phyloP scores from a whole-genome alignment of 2,888 invertebrate genomes.

The Melieria crassipennis region DNA sequence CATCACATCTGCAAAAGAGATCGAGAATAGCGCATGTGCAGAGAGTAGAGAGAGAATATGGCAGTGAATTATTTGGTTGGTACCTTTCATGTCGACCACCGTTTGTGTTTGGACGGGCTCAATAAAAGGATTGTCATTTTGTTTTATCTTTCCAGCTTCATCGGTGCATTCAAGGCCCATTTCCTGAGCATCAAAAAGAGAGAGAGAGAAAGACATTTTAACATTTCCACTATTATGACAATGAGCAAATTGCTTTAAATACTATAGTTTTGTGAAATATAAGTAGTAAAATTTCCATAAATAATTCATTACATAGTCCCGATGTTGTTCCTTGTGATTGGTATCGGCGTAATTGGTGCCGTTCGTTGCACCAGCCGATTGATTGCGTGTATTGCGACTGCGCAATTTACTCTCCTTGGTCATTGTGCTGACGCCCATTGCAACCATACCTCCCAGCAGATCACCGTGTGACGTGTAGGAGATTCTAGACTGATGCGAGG shows the following conservation, averaged over 20 bases:
- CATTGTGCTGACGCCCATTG: constrained; percentile 64
- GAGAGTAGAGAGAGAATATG: constrained; percentile 3
- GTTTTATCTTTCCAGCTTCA: constrained; percentile 84
- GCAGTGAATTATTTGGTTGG: too few species aligned
- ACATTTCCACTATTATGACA: not conserved
- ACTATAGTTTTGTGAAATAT: not conserved
- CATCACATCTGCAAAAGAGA: constrained; percentile 82
- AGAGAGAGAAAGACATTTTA: not conserved
- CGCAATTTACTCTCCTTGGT: constrained; percentile 89
- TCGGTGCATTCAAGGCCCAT: constrained; percentile 82
- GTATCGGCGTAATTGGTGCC: constrained; percentile 71
- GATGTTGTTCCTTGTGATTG: constrained; percentile 72
- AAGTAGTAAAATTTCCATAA: not conserved
- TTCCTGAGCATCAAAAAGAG: constrained; percentile 69
- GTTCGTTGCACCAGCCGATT: constrained; percentile 72
- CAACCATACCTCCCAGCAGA: constrained; percentile 79
- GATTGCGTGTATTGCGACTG: constrained; percentile 78
- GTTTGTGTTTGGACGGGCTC: constrained; percentile 87
- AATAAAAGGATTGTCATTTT: constrained; percentile 90
- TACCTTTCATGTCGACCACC: constrained; percentile 94
- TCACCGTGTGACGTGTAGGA: constrained; percentile 96
- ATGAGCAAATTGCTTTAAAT: not conserved
- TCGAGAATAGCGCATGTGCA: not conserved
- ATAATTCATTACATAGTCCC: constrained; percentile 72
- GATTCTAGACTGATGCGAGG: constrained; percentile 91